Evolutionary conservation across 2,888 invertebrate genomes (phyloP), one percentile per base, ranked within the genome.

Genomic region (Pinctada fucata): DNA sequence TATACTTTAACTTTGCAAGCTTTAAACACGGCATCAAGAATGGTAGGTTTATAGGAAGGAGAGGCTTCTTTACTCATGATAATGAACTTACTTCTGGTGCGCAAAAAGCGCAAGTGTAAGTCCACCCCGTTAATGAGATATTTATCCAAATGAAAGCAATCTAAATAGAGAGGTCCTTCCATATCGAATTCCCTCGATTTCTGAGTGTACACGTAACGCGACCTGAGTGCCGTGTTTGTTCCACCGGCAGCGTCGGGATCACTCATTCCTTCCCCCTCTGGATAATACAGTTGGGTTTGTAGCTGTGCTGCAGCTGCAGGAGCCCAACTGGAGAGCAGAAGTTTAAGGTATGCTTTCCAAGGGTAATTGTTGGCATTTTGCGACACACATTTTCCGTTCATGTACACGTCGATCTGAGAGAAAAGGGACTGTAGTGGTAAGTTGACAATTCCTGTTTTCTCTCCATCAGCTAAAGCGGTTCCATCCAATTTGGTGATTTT

Each of bases 401-500:
- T 66, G 13, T 66, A 71, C 3, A 84, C 52, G 65, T 84, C 83
- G 0, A 83, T 66, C 64, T 85, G 83, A 5, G 65, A 73, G 52
- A 78, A 82, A 16, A 84, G 50, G 31, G 72, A 69, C 13, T 82
- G 80, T 10, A 77, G 47, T 45, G 71, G 79, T 3, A 74, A 58
- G 67, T 83, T 85, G 10, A 80, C 69, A 0, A 74, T 74, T 8
- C 51, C 74, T 31, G 66, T 66, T 31, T 74, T 74, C 67, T 74
- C 66, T 66, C 50, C 6, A 8, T 3, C 8, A 3, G 0, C 74
- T 4, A 74, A 51, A n/a, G 47, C 6, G 3, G 72, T 71, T 0
- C 81, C 81, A 72, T 82, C 79, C 45, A 78, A n/a, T n/a, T n/a
- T 63, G 2, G 64, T 68, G 2, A 84, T 73, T 75, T 82, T 82